A percentile compares a stretch with the other conserved stretches of the same genome.
These are phyloP conservation scores for Gambusia yucatana DNA, from an alignment of 2,797 vertebrate species.

Conservation along the genomic window DNA sequence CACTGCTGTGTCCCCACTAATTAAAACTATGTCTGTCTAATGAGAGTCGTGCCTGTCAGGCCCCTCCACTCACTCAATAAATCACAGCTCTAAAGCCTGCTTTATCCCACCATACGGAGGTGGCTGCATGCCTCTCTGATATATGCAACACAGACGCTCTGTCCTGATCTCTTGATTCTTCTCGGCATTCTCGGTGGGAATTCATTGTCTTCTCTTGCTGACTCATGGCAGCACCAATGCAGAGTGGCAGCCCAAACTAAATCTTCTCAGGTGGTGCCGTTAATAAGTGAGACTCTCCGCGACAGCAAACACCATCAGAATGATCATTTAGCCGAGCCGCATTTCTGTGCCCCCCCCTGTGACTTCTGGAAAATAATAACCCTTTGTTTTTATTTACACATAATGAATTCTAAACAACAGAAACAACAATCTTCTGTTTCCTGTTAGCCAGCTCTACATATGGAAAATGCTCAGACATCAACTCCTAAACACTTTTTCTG, in stretches of 20 bases:
- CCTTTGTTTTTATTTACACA: constrained; percentile 10
- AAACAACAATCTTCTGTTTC: constrained; percentile 4
- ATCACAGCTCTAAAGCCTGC: constrained; percentile 72
- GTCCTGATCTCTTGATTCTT: constrained; percentile 55
- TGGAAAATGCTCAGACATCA: neutral
- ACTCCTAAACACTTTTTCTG: constrained; percentile 11
- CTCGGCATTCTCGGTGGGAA: constrained; percentile 55
- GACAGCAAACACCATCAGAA: constrained; percentile 33
- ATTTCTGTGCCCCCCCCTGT: neutral
- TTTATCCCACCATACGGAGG: constrained; percentile 63
- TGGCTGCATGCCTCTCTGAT: constrained; percentile 46
- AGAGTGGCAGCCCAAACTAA: constrained; percentile 59
- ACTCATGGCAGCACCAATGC: constrained; percentile 56
- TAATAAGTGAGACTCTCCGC: constrained; percentile 41
- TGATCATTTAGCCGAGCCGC: constrained; percentile 32
- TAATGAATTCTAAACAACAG: constrained; percentile 16
- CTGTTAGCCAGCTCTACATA: neutral
- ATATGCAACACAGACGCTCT: constrained; percentile 56
- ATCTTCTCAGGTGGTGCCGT: constrained; percentile 55
- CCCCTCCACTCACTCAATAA: constrained; percentile 74
- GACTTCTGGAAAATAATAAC: constrained; percentile 14
- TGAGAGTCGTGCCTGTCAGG: constrained; percentile 78
- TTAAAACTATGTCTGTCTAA: constrained; percentile 80
- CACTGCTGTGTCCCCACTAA: constrained; percentile 68
- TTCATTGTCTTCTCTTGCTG: constrained; percentile 57